Base-by-base conservation (phyloP, 2,797 vertebrate species). In the Glyptemys insculpta region DNA sequence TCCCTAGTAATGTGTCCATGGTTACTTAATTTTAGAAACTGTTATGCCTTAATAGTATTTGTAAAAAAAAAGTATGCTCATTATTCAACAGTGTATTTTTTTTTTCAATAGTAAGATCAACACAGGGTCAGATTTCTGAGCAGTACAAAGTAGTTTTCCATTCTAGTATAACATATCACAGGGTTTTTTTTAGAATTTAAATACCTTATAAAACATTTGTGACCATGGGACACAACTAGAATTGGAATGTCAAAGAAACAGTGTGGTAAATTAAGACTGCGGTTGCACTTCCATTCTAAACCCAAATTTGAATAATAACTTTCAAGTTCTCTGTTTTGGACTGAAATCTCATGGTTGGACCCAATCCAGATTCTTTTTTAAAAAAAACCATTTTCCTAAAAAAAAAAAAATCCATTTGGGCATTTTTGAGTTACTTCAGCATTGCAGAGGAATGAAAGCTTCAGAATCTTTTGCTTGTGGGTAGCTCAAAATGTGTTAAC, bases 11-110 rank as follows among this genome's bases (percentile, higher is more conserved):
- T 91, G 94, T 96, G 95, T 92, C 96, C 81, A 95, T 90, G 65
- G 95, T 95, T 96, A 96, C 89, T 76, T 79, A 91, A 41, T 86
- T 96, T 93, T 79, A 92, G 74, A 95, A 94, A 81, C 91, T 93
- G 86, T 76, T 18, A n/a, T 91, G 59, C 82, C 74, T 95, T 91
- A 56, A 27, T 27, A n/a, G 29, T 90, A 91, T 41, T 23, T n/a
- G 16, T 15, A 44, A 44, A 44, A 62, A 65, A 68, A 41, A 72
- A 72, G 19, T 41, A 10, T 41, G 68, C 18, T 72, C 21, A 41
- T 41, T 72, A 41, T 41, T 72, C 68, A 72, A 25, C 21, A 12
- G 5, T 21, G 18, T 8, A 19, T 41, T 21, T 68, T 21, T 68
- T 68, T 37, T 37, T 10, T 1, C n/a, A 37, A 92, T 76, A 50